Evolutionary conservation across 2,888 invertebrate species (phyloP).

Genomic region (Amaurobius ferox): DNA sequence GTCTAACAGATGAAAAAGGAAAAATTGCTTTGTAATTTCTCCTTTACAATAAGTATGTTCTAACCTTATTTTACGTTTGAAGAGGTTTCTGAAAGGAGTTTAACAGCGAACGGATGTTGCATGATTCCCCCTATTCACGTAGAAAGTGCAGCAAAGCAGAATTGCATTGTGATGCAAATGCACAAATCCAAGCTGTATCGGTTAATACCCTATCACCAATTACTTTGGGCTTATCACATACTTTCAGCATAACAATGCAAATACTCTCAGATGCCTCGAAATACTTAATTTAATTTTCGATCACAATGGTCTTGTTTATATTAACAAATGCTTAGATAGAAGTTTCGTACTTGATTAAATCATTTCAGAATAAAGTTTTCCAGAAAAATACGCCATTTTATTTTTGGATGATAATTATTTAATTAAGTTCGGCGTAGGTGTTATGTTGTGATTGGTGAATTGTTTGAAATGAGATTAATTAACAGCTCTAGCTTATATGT

Average conservation of each 20-base stretch:
- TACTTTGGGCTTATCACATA: neutral
- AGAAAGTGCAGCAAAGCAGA: slow-evolving; percentile 8
- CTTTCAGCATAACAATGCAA: neutral
- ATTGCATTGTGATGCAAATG: slow-evolving; percentile 14
- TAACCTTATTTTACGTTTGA: neutral
- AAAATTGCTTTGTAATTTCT: neutral
- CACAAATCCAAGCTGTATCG: neutral
- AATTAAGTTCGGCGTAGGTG: neutral
- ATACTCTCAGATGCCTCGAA: neutral
- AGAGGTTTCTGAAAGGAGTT: neutral
- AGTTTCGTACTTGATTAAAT: neutral
- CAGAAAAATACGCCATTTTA: neutral
- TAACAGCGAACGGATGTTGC: neutral
- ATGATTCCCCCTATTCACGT: neutral
- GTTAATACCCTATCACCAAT: slow-evolving; percentile 15
- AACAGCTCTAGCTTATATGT: too few species aligned
- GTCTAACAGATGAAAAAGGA: neutral
- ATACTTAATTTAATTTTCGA: neutral
- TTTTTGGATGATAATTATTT: neutral
- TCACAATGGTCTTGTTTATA: neutral
- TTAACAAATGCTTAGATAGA: neutral
- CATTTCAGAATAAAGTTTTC: neutral
- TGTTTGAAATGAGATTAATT: too few species aligned
- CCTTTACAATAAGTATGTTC: neutral
- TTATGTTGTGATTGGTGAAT: too few species aligned